Base-by-base conservation (phyloP, 2,113 vertebrate species). In the Onychostoma macrolepis region DNA sequence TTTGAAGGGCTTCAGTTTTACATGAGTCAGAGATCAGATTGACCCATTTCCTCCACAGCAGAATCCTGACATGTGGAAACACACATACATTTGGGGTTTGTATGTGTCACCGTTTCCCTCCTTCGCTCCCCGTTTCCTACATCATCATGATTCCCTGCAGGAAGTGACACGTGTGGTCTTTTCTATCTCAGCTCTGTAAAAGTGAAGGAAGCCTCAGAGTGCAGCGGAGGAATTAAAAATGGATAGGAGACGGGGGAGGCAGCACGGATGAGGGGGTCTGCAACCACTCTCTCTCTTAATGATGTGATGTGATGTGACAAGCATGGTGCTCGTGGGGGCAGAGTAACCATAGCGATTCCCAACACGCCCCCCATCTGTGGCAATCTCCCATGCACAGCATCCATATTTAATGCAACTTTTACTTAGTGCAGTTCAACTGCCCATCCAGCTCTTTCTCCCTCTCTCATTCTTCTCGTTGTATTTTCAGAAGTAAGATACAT, bases 341-440 rank as follows among this genome's bases (percentile, higher is more conserved):
- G 80, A 80, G 85, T 89, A 85, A 87, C 85, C 85, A 89, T 87
- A 86, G 88, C 82, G 69, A 89, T 87, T 87, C 67, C 85, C 85
- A 86, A 72, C 63, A 81, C 78, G 21, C 78, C 78, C 78, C 65
- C 30, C 69, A 83, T 81, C 77, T 45, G 38, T n/a, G 67, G 77
- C 78, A 81, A 61, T 86, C 84, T 81, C 74, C 43, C 56, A 80
- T 74, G 88, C 85, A 84, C 88, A 86, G 81, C 83, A 89, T 89
- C 56, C 77, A 89, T 89, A 89, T 89, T 89, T 89, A 87, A 89
- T 89, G 69, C 63, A 86, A 84, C 85, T 89, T 83, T 89, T 85
- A 89, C 88, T 89, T 89, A 86, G 65, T 75, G 79, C 50, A 48
- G 69, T 75, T 82, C 77, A 65, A 71, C 48, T 58, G 43, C 56